Percentiles rank a stretch among this genome's conserved stretches.
These are phyloP conservation scores for Pangasianodon gigas DNA, from an alignment of 2,113 vertebrate species.

Conservation along the genomic window DNA sequence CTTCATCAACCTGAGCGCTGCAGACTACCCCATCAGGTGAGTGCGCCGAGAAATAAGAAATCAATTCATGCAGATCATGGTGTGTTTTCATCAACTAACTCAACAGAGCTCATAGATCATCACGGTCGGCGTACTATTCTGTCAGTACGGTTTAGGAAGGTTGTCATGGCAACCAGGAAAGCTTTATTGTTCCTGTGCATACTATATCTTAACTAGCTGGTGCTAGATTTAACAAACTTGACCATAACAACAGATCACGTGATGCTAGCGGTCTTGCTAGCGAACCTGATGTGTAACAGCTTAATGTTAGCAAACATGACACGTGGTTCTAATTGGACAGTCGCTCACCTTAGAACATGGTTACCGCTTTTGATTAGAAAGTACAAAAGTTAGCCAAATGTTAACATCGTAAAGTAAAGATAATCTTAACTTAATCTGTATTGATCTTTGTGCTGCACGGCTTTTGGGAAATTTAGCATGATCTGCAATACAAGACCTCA, in stretches of 20 bases:
- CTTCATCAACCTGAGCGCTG: conserved; percentile 98
- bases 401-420: background rate
- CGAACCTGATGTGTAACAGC: background rate
- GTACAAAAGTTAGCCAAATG: background rate
- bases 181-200: background rate
- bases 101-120: background rate
- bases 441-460: background rate
- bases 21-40: conserved; percentile 97
- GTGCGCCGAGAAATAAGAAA: background rate
- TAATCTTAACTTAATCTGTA: no score
- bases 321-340: background rate
- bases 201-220: background rate
- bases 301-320: background rate
- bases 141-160: background rate
- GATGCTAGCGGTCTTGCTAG: background rate
- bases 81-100: background rate
- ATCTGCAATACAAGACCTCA: background rate
- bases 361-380: background rate
- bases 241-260: background rate
- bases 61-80: background rate
- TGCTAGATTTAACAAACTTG: background rate
- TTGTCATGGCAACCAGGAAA: background rate
- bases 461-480: background rate
- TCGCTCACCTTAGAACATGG: background rate
- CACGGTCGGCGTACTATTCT: no score